Evolutionary conservation across 1,140 invertebrate species (phyloP), one percentile per base, ranked within the genome.

Genomic region (Rhynchophorus ferrugineus): DNA sequence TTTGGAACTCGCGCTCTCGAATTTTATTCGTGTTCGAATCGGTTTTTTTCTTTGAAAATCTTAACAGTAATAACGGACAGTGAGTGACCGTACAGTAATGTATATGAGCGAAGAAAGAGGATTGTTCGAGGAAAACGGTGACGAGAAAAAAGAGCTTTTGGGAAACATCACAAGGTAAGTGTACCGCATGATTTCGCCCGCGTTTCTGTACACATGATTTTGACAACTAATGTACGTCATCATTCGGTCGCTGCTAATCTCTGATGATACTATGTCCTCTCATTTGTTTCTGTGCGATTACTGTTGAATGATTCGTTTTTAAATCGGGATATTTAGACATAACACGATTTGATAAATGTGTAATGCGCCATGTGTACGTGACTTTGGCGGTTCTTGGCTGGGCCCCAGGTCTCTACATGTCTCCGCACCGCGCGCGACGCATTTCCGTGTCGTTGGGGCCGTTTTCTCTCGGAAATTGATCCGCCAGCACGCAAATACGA

Each of bases 1-100:
- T 69, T 64, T 67, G 54, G 58, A 61, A 58, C 56, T 63, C 62
- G 57, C 62, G 64, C 63, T 66, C 61, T 60, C 51, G 47, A 53
- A 49, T 60, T 61, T 55, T 61, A 54, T 54, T 58, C 43, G 58
- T 60, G 51, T 50, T 56, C 55, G 53, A 56, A 59, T 33, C 43
- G 45, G 43, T 49, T 51, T 59, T 46, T 56, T 29, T 59, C 49
- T 42, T 55, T 53, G 45, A n/a, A n/a, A n/a, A 44, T 44, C 42
- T 56, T 51, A 42, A 42, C 44, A 47, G 54, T 53, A 47, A 54
- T 43, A 9, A 17, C 11, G 34, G 5, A 38, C 44, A 36, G 35
- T 44, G 49, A 54, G 56, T 51, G 52, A 48, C 54, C 51, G 56
- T 46, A 13, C 3, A 5, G 37, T 37, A 51, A 64, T 66, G 64